A percentile compares a stretch with the other conserved stretches of the same genome.
These are phyloP conservation scores for Thera obeliscata DNA, from an alignment of 2,888 invertebrate species.

Conservation along the genomic window DNA sequence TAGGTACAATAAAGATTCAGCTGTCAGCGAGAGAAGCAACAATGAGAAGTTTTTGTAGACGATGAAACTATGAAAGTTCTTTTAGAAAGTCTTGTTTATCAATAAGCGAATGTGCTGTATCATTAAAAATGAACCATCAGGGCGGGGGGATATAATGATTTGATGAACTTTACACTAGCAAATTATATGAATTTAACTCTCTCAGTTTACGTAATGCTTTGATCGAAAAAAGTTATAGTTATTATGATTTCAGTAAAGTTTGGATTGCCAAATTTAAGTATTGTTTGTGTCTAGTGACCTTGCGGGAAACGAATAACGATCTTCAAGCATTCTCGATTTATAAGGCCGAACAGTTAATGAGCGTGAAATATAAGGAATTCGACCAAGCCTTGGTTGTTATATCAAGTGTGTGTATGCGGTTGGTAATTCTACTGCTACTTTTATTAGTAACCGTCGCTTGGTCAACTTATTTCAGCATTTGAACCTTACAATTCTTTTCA, in stretches of 20 bases:
- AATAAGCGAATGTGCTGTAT: slow-evolving; percentile 6
- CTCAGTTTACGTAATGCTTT: no score
- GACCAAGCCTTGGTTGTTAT: slow-evolving; percentile 8
- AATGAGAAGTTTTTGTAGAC: slow-evolving; percentile 25
- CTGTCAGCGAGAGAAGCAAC: slow-evolving; percentile 15
- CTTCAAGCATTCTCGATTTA: slow-evolving; percentile 30
- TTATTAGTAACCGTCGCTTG: neutral
- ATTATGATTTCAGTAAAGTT: neutral
- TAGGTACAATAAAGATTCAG: slow-evolving; percentile 24
- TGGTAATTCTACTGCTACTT: neutral
- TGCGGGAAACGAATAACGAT: slow-evolving; percentile 6
- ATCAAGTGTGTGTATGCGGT: neutral
- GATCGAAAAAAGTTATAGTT: no score
- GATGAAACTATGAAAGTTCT: slow-evolving; percentile 28
- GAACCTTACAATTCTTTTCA: neutral
- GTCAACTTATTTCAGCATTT: neutral
- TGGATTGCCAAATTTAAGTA: neutral
- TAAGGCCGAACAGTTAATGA: slow-evolving; percentile 22
- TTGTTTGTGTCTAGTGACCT: slow-evolving; percentile 9
- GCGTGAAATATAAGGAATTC: slow-evolving; percentile 24
- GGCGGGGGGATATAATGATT: no score
- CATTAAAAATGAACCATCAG: neutral
- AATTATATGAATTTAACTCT: no score
- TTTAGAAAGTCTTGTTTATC: slow-evolving; percentile 27
- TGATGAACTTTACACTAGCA: no score